Base-by-base conservation (phyloP, 2,113 vertebrate genomes). In the Coturnix japonica region DNA sequence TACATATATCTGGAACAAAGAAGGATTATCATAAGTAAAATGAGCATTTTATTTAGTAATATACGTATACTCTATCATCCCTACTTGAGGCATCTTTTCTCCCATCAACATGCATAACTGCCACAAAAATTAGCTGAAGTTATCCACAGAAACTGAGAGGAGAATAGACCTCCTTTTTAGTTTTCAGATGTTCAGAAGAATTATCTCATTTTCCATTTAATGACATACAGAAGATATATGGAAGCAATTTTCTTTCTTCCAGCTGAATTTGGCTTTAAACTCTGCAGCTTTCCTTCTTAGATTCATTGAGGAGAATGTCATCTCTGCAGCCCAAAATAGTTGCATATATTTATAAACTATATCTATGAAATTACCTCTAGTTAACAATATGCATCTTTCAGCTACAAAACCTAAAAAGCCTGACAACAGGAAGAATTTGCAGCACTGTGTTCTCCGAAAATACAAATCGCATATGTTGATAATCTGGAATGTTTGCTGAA, bases 131-230 rank as follows among this genome's bases (percentile, higher is more conserved):
- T 87, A 89, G 72, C 85, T 77, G 69, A 87, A 89, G 65, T 90
- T 89, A 89, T 61, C 79, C 37, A 15, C 72, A 81, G 66, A 91
- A 88, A 95, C 66, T 53, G 56, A 61, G 61, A 91, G 47, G 74
- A 96, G 90, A 88, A 93, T 78, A 89, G 76, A 83, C 63, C 23
- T 81, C 93, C 79, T 87, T 85, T 95, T 94, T 87, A 53, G 54
- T 94, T 95, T 89, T 95, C 85, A 94, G 82, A 91, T 73, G 85
- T 89, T 94, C 7, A 2, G 79, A 82, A 92, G 88, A 95, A 96
- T 96, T 97, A 94, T 95, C 92, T 97, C 81, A 95, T 96, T 97
- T 96, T 94, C 87, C 75, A 82, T 89, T 95, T 97, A 95, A 96
- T 89, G 84, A 91, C 81, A 94, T 89, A 89, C 91, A 95, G 95